These are phyloP conservation scores for Platyscapa corneri DNA, from an alignment of 1,140 invertebrate genomes.

Conservation along the genomic window DNA sequence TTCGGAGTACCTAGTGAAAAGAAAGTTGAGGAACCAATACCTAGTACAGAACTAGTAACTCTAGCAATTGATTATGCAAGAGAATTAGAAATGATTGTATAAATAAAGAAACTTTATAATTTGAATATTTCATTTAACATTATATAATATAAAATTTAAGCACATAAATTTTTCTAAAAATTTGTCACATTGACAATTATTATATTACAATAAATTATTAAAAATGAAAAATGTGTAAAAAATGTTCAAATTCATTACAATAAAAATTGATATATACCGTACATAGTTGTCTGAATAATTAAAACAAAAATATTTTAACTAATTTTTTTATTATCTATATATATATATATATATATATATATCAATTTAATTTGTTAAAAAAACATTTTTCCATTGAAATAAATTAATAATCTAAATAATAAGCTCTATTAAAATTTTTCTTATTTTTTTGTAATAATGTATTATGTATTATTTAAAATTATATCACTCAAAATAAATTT, in stretches of 20 bases:
- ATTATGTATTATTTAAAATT: too few species aligned
- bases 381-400: too few species aligned
- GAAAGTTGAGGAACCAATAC: conserved; percentile 87
- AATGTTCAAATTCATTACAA: neutral
- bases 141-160: conserved; percentile 20
- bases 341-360: neutral
- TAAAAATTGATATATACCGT: neutral
- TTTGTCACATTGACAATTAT: conserved; percentile 51
- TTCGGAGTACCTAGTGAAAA: conserved; percentile 84
- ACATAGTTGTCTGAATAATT: neutral
- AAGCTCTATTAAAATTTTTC: too few species aligned
- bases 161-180: conserved; percentile 30
- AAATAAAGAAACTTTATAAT: conserved; percentile 65
- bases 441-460: too few species aligned
- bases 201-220: neutral
- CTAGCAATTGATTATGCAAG: conserved; percentile 97
- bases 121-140: conserved; percentile 34
- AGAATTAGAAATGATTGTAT: conserved; percentile 99
- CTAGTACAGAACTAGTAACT: conserved; percentile 90
- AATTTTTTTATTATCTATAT: neutral
- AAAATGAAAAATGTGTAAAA: neutral
- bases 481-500: too few species aligned
- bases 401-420: too few species aligned
- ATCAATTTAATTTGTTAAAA: neutral
- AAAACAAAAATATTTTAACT: neutral